These are phyloP conservation scores for Parascotia fuliginaria DNA, from an alignment of 2,888 invertebrate species.

Conservation along the genomic window DNA sequence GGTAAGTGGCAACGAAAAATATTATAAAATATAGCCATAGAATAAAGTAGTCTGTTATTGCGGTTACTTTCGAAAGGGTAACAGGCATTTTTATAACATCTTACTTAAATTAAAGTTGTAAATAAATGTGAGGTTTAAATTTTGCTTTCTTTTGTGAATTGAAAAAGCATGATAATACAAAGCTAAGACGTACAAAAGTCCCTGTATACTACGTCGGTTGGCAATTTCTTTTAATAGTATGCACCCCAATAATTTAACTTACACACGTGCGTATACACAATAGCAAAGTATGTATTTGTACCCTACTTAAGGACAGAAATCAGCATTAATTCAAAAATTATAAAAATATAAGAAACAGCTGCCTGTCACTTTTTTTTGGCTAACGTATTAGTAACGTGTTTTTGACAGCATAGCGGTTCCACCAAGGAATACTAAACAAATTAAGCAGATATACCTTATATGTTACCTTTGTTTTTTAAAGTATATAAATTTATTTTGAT, in stretches of 20 bases:
- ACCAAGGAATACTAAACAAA: conserved; percentile 38
- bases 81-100: background rate
- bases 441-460: too few relatives aligned
- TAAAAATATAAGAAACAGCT: conserved; percentile 36
- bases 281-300: conserved; percentile 22
- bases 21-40: background rate
- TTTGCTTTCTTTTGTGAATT: background rate
- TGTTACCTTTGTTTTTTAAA: background rate
- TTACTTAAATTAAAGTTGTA: background rate
- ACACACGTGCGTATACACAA: conserved; percentile 18
- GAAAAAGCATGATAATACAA: too few relatives aligned
- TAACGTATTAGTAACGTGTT: conserved; percentile 31
- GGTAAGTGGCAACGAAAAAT: too few relatives aligned
- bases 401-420: too few relatives aligned
- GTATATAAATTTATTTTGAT: too few relatives aligned
- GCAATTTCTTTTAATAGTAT: background rate
- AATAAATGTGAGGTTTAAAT: background rate
- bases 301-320: conserved; percentile 22
- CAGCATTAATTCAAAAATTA: conserved; percentile 24
- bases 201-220: background rate
- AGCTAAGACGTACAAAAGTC: too few relatives aligned
- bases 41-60: background rate
- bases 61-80: background rate
- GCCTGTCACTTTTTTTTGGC: conserved; percentile 19
- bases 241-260: conserved; percentile 1